Evolutionary conservation across 2,797 vertebrate species (phyloP), one percentile per base, ranked within the genome.

Genomic region (Hoplostethus mediterraneus): DNA sequence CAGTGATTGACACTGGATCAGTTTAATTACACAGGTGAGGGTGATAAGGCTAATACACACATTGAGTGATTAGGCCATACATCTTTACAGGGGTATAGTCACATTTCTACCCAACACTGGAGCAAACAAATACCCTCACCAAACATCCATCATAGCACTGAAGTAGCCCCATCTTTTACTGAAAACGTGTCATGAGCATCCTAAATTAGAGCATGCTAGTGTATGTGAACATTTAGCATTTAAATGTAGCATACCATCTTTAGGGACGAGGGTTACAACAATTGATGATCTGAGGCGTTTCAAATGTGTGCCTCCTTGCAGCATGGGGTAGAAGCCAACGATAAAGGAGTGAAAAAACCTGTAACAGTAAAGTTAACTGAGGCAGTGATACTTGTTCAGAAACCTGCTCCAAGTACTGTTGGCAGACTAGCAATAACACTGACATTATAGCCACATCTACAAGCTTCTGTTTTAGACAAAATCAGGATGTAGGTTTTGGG

Each of bases 281-380:
- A 7, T 14, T 21, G 53, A 71, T 17, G 44, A 38, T 4, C 47
- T 6, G 11, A 94, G 89, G 0, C 10, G 6, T 84, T 63, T 90
- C 59, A 49, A 72, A n/a, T 90, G 3, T 0, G 77, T 87, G 17
- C 73, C 79, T 63, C 70, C 71, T 4, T 16, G 17, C 0, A 92
- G 7, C 33, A 55, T 64, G 6, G 92, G 89, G 11, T 36, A 0
- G 57, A 89, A 88, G 4, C 92, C 91, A 61, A 82, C 59, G 38
- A 79, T 76, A 30, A 86, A 94, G 0, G 91, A 82, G 28, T 86
- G 79, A 60, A 89, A 80, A 3, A 75, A 79, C 67, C 93, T 95
- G 79, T 0, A 86, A 69, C 0, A 42, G 63, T 54, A 61, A 52
- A 30, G 5, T 6, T n/a, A 44, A 60, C 21, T 14, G 17, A 60